These are phyloP conservation scores for Pristionchus arcanus DNA, from an alignment of 2,888 invertebrate genomes.

Conservation along the genomic window DNA sequence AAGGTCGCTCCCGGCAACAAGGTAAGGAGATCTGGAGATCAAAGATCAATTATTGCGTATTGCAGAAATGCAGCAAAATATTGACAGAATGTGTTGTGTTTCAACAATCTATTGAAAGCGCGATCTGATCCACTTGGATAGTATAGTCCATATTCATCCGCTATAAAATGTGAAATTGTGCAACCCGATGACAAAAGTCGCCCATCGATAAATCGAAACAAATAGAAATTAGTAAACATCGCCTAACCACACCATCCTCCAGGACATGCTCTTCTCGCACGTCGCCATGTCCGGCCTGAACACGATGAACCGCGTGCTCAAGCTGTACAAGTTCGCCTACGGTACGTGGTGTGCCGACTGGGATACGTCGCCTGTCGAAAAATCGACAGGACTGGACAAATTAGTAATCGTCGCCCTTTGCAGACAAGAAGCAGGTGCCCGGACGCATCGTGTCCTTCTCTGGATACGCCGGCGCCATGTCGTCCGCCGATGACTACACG, in stretches of 20 bases:
- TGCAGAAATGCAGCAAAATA: no score
- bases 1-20: constrained; percentile 73
- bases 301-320: constrained; percentile 77
- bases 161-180: no score
- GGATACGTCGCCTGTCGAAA: neutral
- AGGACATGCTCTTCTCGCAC: constrained; percentile 75
- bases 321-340: constrained; percentile 85
- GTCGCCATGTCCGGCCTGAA: constrained; percentile 77
- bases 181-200: neutral
- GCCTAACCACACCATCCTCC: neutral
- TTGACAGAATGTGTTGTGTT: neutral
- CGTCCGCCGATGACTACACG: constrained; percentile 79
- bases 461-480: constrained; percentile 78
- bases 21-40: constrained; percentile 12
- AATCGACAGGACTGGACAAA: neutral
- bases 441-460: constrained; percentile 77
- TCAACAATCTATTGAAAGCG: no score
- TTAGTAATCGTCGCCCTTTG: constrained; percentile 51
- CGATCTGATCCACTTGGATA: no score
- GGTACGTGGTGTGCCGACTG: constrained; percentile 56
- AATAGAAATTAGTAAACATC: neutral
- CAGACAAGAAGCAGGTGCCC: constrained; percentile 80
- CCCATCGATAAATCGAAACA: neutral
- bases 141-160: no score
- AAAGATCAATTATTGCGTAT: neutral